phyloP scores from a whole-genome alignment of 1,140 invertebrate genomes.

The Drosophila leontia region DNA sequence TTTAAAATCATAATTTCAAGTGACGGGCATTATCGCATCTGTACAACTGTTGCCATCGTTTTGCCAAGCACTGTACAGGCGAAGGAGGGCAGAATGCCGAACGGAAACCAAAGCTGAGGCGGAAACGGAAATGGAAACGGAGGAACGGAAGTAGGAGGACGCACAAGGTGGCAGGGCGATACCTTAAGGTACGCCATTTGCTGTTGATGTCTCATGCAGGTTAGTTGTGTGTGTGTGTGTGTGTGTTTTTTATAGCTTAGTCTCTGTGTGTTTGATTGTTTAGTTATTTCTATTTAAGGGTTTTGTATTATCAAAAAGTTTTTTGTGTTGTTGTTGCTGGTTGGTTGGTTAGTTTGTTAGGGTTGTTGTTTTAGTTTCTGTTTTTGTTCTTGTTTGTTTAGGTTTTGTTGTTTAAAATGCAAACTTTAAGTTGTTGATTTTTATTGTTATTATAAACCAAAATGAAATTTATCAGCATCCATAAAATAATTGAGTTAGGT shows the following conservation, averaged over 20 bases:
- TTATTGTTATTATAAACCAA: slow-evolving; percentile 48
- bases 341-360: slow-evolving; percentile 26
- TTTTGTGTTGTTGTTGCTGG: slow-evolving; percentile 46
- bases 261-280: slow-evolving; percentile 26
- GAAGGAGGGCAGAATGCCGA: slow-evolving; percentile 3
- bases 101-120: slow-evolving; percentile 18
- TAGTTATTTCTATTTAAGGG: slow-evolving; percentile 19
- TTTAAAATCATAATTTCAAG: not conserved
- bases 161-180: slow-evolving; percentile 23
- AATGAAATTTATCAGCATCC: slow-evolving; percentile 66
- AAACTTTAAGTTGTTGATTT: slow-evolving; percentile 58
- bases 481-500: slow-evolving; percentile 54
- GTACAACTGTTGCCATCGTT: not conserved
- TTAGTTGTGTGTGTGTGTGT: slow-evolving; percentile 1
- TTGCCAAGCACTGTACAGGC: slow-evolving; percentile 9
- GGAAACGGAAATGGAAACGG: slow-evolving; percentile 44
- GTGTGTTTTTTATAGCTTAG: slow-evolving; percentile 10
- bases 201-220: slow-evolving; percentile 31
- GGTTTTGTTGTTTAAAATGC: slow-evolving; percentile 48
- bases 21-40: not conserved
- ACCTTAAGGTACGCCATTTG: slow-evolving; percentile 21
- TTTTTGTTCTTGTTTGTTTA: slow-evolving; percentile 47
- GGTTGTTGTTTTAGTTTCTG: slow-evolving; percentile 28
- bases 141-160: slow-evolving; percentile 10
- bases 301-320: slow-evolving; percentile 30